Conservation (phyloP, 2,797 vertebrate species). For the Scomberomorus guttatus region DNA sequence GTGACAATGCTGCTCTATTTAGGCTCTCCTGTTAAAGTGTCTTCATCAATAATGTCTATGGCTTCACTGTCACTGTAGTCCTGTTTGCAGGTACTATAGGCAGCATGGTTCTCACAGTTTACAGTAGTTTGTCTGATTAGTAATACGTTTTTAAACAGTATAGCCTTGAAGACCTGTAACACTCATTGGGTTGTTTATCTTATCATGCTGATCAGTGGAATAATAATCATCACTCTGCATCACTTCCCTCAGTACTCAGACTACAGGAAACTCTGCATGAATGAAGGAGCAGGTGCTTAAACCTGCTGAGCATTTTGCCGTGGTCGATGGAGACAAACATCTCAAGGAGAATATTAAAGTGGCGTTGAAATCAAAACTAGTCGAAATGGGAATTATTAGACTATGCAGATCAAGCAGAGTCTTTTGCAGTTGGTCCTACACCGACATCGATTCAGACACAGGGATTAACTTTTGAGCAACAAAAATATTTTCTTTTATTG, state of each 20-base stretch:
- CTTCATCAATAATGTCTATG: slow-evolving; percentile 81
- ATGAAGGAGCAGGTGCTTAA: too few relatives aligned
- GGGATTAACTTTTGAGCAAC: too few relatives aligned
- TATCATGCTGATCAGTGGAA: slow-evolving; percentile 45
- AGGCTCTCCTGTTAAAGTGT: slow-evolving; percentile 83
- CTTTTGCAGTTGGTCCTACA: too few relatives aligned
- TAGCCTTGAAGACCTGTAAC: slow-evolving; percentile 72
- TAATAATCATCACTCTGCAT: slow-evolving; percentile 35
- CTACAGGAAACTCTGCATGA: slow-evolving; percentile 33
- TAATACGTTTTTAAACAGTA: slow-evolving; percentile 62
- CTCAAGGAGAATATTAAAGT: too few relatives aligned
- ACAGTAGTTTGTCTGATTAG: slow-evolving; percentile 65
- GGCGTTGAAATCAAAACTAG: too few relatives aligned
- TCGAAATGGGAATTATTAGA: too few relatives aligned
- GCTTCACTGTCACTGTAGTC: slow-evolving; percentile 74
- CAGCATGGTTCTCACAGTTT: slow-evolving; percentile 72
- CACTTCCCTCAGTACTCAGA: slow-evolving; percentile 40
- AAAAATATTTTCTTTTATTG: too few relatives aligned
- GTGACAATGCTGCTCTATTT: slow-evolving; percentile 84
- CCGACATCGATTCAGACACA: too few relatives aligned
- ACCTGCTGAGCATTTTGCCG: too few relatives aligned
- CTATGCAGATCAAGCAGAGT: too few relatives aligned
- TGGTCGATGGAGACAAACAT: too few relatives aligned
- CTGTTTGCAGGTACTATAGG: slow-evolving; percentile 59
- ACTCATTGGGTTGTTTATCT: slow-evolving; percentile 73